Base-by-base conservation (phyloP, 2,888 invertebrate genomes). In the Mythimna loreyi region DNA sequence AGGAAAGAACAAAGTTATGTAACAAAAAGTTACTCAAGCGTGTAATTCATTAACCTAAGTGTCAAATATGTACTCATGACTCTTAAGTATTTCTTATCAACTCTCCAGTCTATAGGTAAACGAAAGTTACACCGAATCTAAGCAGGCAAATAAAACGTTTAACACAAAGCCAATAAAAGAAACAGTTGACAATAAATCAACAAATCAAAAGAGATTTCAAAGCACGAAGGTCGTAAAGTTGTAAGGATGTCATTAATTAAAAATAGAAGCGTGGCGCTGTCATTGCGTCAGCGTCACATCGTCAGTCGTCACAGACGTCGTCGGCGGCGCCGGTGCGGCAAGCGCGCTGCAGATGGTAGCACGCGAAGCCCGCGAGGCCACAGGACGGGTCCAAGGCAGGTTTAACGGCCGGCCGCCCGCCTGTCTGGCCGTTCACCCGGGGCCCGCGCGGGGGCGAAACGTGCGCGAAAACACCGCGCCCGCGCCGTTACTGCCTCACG, bases 401-500 rank as follows among this genome's bases (percentile, higher is more conserved):
- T 95, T 94, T 95, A 95, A 94, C 94, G 96, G 94, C 95, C 94
- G 94, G 90, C 92, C 93, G 92, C 89, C 92, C 91, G 92, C 88
- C 92, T 92, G 96, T 95, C 96, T 95, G 96, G 95, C 94, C 96
- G 92, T 96, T 96, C 94, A 96, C 95, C 95, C 95, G 94, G 86
- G 94, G 94, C 93, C 93, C 94, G 91, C 89, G 92, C 92, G 93
- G 94, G 93, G 92, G 91, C 91, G 87, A 90, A 92, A 89, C 90
- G 90, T 90, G 93, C 93, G 93, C 94, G 94, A 94, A 94, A 94
- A 93, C 92, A 87, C 87, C 92, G 94, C 94, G 94, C 93, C 87
- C 92, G 93, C 93, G 93, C 93, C 93, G 91, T 91, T 92, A 91
- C 90, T 91, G 85, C 75, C 72, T 72, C 85, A 79, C 81, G 76